These are phyloP conservation scores for Glareola pratincola DNA, from an alignment of 2,113 vertebrate species.

Conservation along the genomic window DNA sequence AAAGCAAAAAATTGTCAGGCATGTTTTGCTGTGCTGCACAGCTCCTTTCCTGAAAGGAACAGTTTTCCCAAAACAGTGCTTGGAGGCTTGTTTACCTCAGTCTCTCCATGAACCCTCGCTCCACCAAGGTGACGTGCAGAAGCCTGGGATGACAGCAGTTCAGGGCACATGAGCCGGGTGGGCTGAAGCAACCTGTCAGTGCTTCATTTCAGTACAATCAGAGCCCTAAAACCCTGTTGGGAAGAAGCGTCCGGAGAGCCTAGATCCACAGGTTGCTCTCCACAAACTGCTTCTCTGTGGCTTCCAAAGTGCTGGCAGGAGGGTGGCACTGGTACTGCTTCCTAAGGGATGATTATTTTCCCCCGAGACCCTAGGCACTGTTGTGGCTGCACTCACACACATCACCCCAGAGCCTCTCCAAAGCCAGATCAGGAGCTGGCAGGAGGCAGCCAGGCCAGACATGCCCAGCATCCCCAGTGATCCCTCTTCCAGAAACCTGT, in stretches of 20 bases:
- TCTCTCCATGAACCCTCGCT: background rate
- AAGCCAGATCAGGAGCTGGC: background rate
- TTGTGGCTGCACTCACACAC: background rate
- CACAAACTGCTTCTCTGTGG: background rate
- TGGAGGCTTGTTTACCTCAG: background rate
- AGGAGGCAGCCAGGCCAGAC: background rate
- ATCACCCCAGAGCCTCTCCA: background rate
- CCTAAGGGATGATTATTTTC: background rate
- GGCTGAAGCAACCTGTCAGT: background rate
- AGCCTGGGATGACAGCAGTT: too few species aligned
- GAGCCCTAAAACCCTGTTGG: background rate
- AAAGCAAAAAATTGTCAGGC: background rate
- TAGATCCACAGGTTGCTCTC: background rate
- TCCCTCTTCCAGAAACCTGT: background rate
- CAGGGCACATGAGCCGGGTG: background rate
- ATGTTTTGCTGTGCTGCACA: background rate
- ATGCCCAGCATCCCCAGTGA: background rate
- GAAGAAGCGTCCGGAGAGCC: background rate
- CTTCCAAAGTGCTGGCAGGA: background rate
- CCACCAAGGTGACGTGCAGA: background rate
- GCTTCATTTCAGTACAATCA: background rate
- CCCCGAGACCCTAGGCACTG: background rate
- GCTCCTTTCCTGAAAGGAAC: background rate
- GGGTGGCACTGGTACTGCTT: background rate
- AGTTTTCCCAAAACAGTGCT: background rate